Percentiles rank a stretch among this genome's conserved stretches.
Conservation (phyloP, 2,113 vertebrate genomes). For the Indicator indicator region DNA sequence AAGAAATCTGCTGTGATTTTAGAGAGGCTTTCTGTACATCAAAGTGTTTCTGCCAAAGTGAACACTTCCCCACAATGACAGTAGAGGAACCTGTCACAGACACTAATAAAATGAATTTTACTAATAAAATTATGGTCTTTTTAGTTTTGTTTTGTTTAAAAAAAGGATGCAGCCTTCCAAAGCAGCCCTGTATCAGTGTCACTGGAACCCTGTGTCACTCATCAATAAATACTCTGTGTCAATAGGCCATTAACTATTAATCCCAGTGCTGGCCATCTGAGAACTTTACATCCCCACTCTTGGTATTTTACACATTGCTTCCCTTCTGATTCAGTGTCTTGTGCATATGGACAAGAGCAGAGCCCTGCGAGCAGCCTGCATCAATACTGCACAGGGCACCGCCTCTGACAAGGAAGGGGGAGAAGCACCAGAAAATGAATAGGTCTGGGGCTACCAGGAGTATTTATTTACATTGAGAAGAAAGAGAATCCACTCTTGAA, state of each 20-base stretch:
- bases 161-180: background rate
- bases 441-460: background rate
- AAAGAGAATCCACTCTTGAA: conserved; percentile 28
- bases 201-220: conserved; percentile 43
- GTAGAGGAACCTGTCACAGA: background rate
- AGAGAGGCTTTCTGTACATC: background rate
- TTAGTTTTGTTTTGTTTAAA: background rate
- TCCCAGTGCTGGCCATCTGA: conserved; percentile 66
- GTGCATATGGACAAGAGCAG: conserved; percentile 56
- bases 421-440: conserved; percentile 39
- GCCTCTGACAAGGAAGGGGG: background rate
- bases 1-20: background rate
- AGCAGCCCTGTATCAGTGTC: conserved; percentile 37
- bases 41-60: background rate
- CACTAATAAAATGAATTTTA: background rate
- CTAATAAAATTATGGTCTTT: background rate
- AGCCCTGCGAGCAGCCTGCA: conserved; percentile 11
- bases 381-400: background rate
- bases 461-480: conserved; percentile 53
- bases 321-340: conserved; percentile 71
- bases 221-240: conserved; percentile 70
- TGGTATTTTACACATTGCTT: conserved; percentile 77
- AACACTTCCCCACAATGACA: background rate
- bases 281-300: conserved; percentile 74
- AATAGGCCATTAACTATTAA: conserved; percentile 78